Conservation (phyloP, 2,113 vertebrate species). For the Mormyrus iriodes region DNA sequence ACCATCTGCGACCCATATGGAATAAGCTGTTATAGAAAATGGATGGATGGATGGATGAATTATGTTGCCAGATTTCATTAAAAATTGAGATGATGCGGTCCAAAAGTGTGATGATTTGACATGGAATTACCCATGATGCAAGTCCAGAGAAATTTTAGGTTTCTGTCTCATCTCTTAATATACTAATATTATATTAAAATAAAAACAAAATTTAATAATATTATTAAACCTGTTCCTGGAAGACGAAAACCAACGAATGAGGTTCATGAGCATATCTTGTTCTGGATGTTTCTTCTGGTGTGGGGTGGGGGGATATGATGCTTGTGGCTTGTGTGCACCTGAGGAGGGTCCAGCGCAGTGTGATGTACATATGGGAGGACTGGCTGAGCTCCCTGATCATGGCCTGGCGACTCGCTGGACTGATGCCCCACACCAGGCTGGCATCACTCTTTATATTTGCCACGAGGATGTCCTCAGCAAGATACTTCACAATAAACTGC, state of each 20-base stretch:
- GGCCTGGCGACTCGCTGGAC: slow-evolving; percentile 49
- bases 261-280: not conserved
- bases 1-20: too few species aligned
- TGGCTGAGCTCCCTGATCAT: slow-evolving; percentile 51
- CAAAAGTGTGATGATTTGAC: too few species aligned
- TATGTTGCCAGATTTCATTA: too few species aligned
- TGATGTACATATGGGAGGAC: slow-evolving; percentile 51
- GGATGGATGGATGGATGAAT: too few species aligned
- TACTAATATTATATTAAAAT: too few species aligned
- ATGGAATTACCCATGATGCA: too few species aligned
- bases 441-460: slow-evolving; percentile 66
- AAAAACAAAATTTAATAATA: too few species aligned
- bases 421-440: slow-evolving; percentile 59
- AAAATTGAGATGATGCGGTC: too few species aligned
- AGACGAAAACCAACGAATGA: not conserved
- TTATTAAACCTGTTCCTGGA: not conserved
- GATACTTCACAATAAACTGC: slow-evolving; percentile 56
- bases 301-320: not conserved
- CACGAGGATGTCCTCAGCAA: slow-evolving; percentile 44
- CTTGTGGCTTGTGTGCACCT: slow-evolving; percentile 41
- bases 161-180: not conserved
- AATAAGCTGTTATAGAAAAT: too few species aligned
- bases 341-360: slow-evolving; percentile 48
- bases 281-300: not conserved
- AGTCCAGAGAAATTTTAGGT: too few species aligned